phyloP scores from a whole-genome alignment of 2,888 invertebrate genomes.

The Plusia festucae region DNA sequence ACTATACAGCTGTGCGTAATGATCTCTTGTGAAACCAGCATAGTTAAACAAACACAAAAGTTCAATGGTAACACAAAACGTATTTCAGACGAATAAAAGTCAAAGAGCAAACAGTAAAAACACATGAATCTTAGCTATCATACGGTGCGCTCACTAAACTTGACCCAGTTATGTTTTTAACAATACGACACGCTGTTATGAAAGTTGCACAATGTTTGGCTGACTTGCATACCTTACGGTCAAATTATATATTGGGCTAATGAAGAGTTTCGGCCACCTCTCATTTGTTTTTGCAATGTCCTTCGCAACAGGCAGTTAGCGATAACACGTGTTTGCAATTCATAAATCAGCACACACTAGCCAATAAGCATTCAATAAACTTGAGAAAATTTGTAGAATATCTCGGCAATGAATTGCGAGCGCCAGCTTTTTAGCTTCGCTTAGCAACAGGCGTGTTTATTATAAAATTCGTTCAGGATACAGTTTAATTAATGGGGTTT shows the following conservation, averaged over 20 bases:
- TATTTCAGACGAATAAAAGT: constrained; percentile 28
- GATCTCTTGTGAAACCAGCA: constrained; percentile 42
- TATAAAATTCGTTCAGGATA: constrained; percentile 21
- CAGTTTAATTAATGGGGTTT: constrained; percentile 24
- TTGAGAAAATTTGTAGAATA: constrained; percentile 22
- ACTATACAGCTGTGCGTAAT: constrained; percentile 26
- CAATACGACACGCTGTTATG: constrained; percentile 78
- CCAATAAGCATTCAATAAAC: background rate
- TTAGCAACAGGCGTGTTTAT: constrained; percentile 46
- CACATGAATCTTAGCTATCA: constrained; percentile 30
- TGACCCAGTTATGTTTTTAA: constrained; percentile 77
- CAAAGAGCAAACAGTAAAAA: constrained; percentile 27
- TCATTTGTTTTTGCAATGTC: constrained; percentile 25
- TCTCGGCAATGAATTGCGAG: constrained; percentile 20
- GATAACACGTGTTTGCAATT: background rate
- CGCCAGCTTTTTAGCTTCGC: constrained; percentile 18
- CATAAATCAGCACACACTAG: constrained; percentile 16
- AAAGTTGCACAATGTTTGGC: constrained; percentile 76
- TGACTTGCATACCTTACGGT: constrained; percentile 52
- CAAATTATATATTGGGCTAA: constrained; percentile 47
- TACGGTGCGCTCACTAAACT: constrained; percentile 67
- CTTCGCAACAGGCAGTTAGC: constrained; percentile 32
- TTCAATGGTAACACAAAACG: constrained; percentile 51
- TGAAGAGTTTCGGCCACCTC: constrained; percentile 29
- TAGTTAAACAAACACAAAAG: constrained; percentile 38